phyloP scores from a whole-genome alignment of 2,797 vertebrate species.

The Toxotes lorentzi region DNA sequence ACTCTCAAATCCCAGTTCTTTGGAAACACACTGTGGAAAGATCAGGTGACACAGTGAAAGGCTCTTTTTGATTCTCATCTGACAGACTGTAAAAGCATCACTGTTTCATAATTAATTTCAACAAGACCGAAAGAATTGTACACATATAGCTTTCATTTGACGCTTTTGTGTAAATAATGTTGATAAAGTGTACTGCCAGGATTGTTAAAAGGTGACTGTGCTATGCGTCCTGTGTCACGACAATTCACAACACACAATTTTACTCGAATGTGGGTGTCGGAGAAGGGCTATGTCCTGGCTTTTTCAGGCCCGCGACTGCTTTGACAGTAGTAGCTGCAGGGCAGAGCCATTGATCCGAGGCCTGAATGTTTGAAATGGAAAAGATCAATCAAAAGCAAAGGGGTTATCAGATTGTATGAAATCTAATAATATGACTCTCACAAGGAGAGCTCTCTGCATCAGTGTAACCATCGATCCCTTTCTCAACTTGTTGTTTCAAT shows the following conservation, averaged over 20 bases:
- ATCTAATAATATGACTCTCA: constrained; percentile 85
- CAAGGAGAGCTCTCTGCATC: constrained; percentile 78
- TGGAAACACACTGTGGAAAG: constrained; percentile 55
- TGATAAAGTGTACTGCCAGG: not conserved
- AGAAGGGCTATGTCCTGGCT: constrained; percentile 46
- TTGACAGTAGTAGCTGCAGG: constrained; percentile 70
- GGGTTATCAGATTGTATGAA: constrained; percentile 85
- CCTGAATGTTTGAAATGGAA: constrained; percentile 81
- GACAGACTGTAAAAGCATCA: constrained; percentile 37
- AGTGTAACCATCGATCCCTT: constrained; percentile 79
- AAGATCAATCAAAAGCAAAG: constrained; percentile 85
- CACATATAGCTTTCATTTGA: constrained; percentile 1
- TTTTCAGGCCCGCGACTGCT: constrained; percentile 39
- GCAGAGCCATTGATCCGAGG: constrained; percentile 73
- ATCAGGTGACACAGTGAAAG: constrained; percentile 61
- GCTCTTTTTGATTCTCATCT: constrained; percentile 50
- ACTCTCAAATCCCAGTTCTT: constrained; percentile 60
- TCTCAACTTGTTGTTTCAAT: constrained; percentile 85
- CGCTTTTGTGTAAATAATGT: constrained; percentile 2
- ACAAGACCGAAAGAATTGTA: constrained; percentile 2
- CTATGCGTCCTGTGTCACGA: constrained; percentile 7
- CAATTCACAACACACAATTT: constrained; percentile 34
- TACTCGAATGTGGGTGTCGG: constrained; percentile 3
- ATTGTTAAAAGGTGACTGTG: not conserved
- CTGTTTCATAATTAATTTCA: constrained; percentile 33